These are phyloP conservation scores for Picus viridis DNA, from an alignment of 2,797 vertebrate genomes.

Conservation along the genomic window DNA sequence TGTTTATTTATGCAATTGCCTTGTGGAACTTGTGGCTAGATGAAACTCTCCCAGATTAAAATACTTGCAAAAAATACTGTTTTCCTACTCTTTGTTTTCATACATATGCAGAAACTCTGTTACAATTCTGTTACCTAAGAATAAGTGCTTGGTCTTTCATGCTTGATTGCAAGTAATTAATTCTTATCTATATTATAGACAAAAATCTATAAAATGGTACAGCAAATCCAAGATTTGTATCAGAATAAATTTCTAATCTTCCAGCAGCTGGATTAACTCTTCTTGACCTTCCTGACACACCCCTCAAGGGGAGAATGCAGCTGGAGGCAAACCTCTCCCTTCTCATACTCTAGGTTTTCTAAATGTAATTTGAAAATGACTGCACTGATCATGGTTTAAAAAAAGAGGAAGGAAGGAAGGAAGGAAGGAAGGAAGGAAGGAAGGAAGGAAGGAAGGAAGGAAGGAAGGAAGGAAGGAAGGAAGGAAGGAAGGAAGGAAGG, in stretches of 20 bases:
- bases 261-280: neutral
- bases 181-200: neutral
- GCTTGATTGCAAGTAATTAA: neutral
- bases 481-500: too few species aligned
- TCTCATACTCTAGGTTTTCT: neutral
- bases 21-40: conserved; percentile 15
- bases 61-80: neutral
- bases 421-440: too few species aligned
- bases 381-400: neutral
- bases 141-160: neutral
- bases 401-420: neutral
- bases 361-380: neutral
- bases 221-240: neutral
- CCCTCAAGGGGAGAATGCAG: neutral
- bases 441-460: too few species aligned
- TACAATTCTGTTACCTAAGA: neutral
- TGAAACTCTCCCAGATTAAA: neutral
- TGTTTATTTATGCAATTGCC: conserved; percentile 65
- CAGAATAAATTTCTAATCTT: neutral
- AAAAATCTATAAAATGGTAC: neutral
- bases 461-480: too few species aligned
- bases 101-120: neutral
- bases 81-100: neutral
- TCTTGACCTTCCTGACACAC: neutral
- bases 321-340: neutral